Base-by-base conservation (phyloP, 2,797 vertebrate genomes). In the Crocidura indochinensis region DNA sequence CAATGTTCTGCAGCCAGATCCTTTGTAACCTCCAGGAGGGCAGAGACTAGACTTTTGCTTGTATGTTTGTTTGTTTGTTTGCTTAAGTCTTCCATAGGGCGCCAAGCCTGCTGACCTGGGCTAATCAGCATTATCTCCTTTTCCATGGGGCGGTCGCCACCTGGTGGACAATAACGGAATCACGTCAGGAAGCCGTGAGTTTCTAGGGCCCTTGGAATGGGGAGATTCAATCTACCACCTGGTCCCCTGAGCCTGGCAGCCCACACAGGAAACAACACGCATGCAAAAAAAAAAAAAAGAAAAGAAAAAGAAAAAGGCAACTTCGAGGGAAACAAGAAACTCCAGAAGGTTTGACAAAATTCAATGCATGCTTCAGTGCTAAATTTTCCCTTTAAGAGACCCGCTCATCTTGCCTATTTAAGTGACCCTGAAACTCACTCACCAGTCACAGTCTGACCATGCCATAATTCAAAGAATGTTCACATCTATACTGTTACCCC, bases 81-180 rank as follows among this genome's bases (percentile, higher is more conserved):
- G 62, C 38, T 73, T 14, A 78, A 79, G 89, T 24, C 22, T 19
- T 89, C 24, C 4, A 87, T 88, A 90, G 31, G 22, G 83, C 1
- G 91, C 67, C 85, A 68, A 94, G 65, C 8, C 10, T 14, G 24
- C 27, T 53, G 2, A 2, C 47, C 9, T 68, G 4, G 51, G 12
- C 51, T 17, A 53, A 53, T 1, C 1, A 3, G 20, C 24, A n/a
- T 51, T 17, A 38, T 76, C 65, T 84, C 81, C 8, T 94, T 96
- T 95, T 84, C 94, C 95, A 94, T 94, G 96, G 81, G 64, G 90
- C 93, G 86, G 74, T 81, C 69, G 96, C 96, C 96, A 96, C 94
- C 96, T 95, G 72, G 95, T 96, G 96, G 95, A 51, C 69, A 53
- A 6, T 0, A 0, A 0, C 60, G 24, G 83, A 72, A 94, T 94